Evolutionary conservation across 1,140 invertebrate genomes (phyloP), one percentile per base, ranked within the genome.

Genomic region (Papilio polyxenes): DNA sequence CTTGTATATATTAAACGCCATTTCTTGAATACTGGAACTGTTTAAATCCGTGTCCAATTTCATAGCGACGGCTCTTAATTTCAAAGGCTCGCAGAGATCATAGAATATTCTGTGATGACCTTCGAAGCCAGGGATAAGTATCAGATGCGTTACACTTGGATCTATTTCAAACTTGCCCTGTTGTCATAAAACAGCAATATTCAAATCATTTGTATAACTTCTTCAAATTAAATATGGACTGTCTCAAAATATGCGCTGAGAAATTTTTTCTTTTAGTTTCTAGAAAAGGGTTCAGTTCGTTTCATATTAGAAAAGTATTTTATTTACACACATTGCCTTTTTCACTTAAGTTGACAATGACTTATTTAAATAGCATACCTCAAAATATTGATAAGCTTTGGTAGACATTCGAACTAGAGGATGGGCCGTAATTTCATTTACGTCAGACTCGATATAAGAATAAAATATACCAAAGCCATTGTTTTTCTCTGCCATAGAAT

Each of bases 111-210:
- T 75, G 74, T 75, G 53, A 53, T 56, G 51, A 17, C 83, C 83
- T 75, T 84, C 83, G 44, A 84, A 84, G 4, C 83, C 83, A n/a
- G 83, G 81, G 23, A 84, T 74, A 51, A 84, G 48, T 40, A 79
- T 82, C 11, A 84, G 40, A 48, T 74, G 40, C 3, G 80, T 15
- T 3, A 17, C 23, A 49, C 7, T 74, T 13, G n/a, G 3, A 53
- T 72, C 65, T 15, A 69, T 9, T 15, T 81, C 40, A 23, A 3
- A 15, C 11, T 53, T 44, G 23, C 1, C n/a, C 74, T 75, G 74
- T 48, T 48, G 20, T n/a, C 8, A 49, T 20, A 48, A 17, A 72
- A 72, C 2, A 37, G 17, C 6, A 72, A 23, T 7, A 20, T 23
- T 37, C 0, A 23, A 65, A n/a, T n/a, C n/a, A n/a, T n/a, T n/a